phyloP scores from a whole-genome alignment of 64 coral and sea anemone genomes.

The Montipora foliosa region DNA sequence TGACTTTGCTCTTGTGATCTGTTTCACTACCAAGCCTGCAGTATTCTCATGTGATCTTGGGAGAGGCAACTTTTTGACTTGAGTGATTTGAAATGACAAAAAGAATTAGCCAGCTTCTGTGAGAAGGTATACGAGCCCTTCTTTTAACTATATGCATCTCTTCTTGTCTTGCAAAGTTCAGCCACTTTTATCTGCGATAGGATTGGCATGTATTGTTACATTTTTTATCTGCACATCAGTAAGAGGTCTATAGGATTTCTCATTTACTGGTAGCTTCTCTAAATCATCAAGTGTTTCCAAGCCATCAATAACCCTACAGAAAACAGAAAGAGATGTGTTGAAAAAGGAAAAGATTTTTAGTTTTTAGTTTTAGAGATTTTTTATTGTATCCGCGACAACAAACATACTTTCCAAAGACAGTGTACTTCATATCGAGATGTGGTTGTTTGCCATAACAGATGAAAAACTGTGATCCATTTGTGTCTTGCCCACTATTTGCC shows the following conservation, averaged over 20 bases:
- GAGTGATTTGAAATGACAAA: background rate
- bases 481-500: constrained; percentile 96
- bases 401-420: constrained; percentile 97
- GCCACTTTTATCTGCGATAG: constrained; percentile 78
- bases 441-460: constrained; percentile 92
- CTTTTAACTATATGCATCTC: background rate
- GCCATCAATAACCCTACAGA: constrained; percentile 90
- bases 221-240: constrained; percentile 84
- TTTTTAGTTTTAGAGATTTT: background rate
- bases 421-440: constrained; percentile 96
- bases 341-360: background rate
- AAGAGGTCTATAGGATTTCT: constrained; percentile 85
- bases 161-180: background rate
- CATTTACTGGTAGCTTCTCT: constrained; percentile 96
- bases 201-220: constrained; percentile 96
- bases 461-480: constrained; percentile 97
- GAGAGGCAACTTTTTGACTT: background rate
- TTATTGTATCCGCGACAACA: background rate
- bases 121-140: too few species aligned
- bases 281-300: constrained; percentile 93
- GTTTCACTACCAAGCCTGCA: background rate
- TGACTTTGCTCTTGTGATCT: background rate
- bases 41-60: background rate
- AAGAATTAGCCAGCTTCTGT: too few species aligned
- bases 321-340: background rate